A percentile compares a stretch with the other conserved stretches of the same genome.
These are phyloP conservation scores for Peromyscus eremicus DNA, from an alignment of 2,797 vertebrate genomes.

Conservation along the genomic window DNA sequence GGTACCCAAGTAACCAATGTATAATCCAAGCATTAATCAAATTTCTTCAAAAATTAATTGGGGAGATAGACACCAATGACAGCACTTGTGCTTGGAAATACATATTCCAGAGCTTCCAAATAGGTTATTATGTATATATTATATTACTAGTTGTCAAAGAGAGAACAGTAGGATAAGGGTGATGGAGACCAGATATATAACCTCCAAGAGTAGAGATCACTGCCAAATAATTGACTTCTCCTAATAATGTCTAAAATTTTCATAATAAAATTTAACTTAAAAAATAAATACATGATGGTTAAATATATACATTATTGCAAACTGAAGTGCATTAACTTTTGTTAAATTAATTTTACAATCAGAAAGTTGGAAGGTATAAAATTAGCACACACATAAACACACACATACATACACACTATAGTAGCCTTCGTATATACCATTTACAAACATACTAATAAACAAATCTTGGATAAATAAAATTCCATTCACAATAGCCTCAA, in stretches of 20 bases:
- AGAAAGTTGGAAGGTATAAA: background rate
- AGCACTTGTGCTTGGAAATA: conserved; percentile 54
- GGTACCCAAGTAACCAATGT: conserved; percentile 50
- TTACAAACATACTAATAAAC: background rate
- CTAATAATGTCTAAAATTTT: background rate
- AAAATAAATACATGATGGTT: background rate
- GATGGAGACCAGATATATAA: conserved; percentile 52
- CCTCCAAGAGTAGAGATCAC: background rate
- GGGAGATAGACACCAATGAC: background rate
- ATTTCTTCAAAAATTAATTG: conserved; percentile 20
- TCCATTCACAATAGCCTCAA: background rate
- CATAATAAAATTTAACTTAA: background rate
- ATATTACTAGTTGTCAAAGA: conserved; percentile 35
- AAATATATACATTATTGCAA: background rate
- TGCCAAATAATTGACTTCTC: background rate
- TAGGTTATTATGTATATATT: conserved; percentile 52
- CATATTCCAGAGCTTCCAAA: conserved; percentile 63
- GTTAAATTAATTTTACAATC: no score
- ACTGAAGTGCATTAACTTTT: no score
- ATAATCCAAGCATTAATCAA: background rate
- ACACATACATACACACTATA: background rate
- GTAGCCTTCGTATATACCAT: background rate
- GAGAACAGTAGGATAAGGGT: conserved; percentile 40
- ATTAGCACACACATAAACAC: background rate
- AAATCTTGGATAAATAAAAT: background rate